Evolutionary conservation across 1,140 invertebrate genomes (phyloP).

Genomic region (Calycopis cecrops): DNA sequence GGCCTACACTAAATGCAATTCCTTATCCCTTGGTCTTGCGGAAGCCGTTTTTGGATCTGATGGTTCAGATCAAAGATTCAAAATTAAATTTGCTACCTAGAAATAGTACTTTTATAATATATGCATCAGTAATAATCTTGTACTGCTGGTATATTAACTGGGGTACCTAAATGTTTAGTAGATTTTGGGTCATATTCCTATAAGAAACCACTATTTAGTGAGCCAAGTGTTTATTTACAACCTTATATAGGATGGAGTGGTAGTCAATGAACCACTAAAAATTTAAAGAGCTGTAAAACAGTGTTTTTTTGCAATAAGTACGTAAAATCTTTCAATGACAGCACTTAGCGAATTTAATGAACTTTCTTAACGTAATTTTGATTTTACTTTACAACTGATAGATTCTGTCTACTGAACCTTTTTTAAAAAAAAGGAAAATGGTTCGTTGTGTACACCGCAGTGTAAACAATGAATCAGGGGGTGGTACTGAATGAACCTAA

Average conservation of each 20-base stretch:
- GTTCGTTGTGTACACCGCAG: slow-evolving; percentile 1
- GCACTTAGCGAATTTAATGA: neutral
- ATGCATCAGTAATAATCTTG: too few species aligned
- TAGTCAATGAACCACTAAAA: neutral
- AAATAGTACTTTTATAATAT: too few species aligned
- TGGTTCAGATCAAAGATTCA: too few species aligned
- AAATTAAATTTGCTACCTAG: too few species aligned
- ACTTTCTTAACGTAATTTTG: neutral
- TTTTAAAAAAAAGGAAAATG: slow-evolving; percentile 2
- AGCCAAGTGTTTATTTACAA: too few species aligned
- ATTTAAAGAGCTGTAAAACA: neutral
- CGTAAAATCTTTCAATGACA: neutral
- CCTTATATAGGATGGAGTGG: too few species aligned
- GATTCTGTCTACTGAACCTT: neutral
- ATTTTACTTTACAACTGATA: neutral
- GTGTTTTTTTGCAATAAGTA: neutral
- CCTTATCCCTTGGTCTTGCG: too few species aligned
- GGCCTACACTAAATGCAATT: too few species aligned
- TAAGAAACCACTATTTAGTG: neutral
- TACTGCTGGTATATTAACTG: slow-evolving; percentile 9
- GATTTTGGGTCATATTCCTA: slow-evolving; percentile 10
- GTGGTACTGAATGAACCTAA: too few species aligned
- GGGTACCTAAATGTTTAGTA: slow-evolving; percentile 11
- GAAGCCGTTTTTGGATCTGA: too few species aligned
- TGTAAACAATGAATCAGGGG: neutral